Conservation (phyloP, 2,113 vertebrate species). For the Gasterosteus nipponicus region DNA sequence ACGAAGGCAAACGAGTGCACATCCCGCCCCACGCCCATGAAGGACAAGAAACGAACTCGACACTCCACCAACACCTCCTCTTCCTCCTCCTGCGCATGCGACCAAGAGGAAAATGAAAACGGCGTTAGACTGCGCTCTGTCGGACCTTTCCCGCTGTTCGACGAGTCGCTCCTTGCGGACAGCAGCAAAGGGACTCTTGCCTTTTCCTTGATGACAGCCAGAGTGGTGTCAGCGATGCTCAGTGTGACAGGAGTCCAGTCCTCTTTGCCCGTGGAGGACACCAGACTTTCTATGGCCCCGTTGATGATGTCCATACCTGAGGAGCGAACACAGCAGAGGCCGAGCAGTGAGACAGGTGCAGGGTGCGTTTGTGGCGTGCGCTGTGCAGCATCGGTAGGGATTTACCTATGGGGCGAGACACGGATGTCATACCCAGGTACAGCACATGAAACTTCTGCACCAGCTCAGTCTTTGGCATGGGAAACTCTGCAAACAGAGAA, state of each 20-base stretch:
- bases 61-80: conserved; percentile 95
- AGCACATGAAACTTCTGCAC: conserved; percentile 97
- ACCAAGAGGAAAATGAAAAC: conserved; percentile 13
- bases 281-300: conserved; percentile 90
- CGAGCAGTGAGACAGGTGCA: background rate
- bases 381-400: conserved; percentile 12
- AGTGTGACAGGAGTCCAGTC: conserved; percentile 94
- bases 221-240: conserved; percentile 94
- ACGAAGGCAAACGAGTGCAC: conserved; percentile 96
- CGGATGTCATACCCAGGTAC: conserved; percentile 92
- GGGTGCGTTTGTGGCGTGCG: background rate
- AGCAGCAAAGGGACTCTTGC: conserved; percentile 67
- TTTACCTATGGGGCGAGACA: conserved; percentile 92
- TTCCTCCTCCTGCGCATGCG: conserved; percentile 83
- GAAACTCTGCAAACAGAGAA: conserved; percentile 88
- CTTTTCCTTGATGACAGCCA: conserved; percentile 94
- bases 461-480: conserved; percentile 97
- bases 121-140: background rate
- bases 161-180: background rate
- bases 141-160: conserved; percentile 3
- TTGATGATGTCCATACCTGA: conserved; percentile 98
- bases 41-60: conserved; percentile 96
- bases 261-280: conserved; percentile 87
- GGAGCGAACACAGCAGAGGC: conserved; percentile 30
- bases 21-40: conserved; percentile 97